These are phyloP conservation scores for Aphrocallistes beatrix DNA, from an alignment of 37 sponge, comb jelly and placozoan species.

Conservation along the genomic window DNA sequence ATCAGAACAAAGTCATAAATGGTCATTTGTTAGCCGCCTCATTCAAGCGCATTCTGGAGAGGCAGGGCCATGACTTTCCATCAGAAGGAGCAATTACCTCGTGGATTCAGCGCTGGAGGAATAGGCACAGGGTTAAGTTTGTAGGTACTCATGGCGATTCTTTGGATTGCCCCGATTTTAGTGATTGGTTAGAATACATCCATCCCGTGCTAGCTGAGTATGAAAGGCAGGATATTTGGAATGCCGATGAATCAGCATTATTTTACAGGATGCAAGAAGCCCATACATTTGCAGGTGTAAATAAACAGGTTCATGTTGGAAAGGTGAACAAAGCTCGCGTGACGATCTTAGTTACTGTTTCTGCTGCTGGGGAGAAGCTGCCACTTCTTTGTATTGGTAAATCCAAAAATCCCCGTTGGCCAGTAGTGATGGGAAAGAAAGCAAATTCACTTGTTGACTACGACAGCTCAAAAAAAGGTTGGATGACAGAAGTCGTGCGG, in stretches of 20 bases:
- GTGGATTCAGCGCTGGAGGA: background rate
- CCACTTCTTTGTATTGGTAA: background rate
- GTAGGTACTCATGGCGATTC: background rate
- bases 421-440: background rate
- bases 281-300: background rate
- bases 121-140: background rate
- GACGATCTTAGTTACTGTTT: background rate
- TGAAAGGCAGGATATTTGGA: background rate
- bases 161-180: background rate
- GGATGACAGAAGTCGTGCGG: background rate
- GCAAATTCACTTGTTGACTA: background rate
- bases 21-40: background rate
- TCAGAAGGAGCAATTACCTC: background rate
- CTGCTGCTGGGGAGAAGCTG: background rate
- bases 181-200: background rate
- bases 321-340: background rate
- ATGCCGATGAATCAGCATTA: background rate
- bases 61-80: background rate
- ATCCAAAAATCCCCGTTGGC: background rate
- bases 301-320: background rate
- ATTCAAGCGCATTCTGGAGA: background rate
- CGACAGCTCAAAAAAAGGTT: background rate
- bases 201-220: background rate
- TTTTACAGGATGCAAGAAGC: background rate
- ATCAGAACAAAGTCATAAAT: background rate